Evolutionary conservation across 2,888 invertebrate genomes (phyloP).

Genomic region (Isoperla grammatica): DNA sequence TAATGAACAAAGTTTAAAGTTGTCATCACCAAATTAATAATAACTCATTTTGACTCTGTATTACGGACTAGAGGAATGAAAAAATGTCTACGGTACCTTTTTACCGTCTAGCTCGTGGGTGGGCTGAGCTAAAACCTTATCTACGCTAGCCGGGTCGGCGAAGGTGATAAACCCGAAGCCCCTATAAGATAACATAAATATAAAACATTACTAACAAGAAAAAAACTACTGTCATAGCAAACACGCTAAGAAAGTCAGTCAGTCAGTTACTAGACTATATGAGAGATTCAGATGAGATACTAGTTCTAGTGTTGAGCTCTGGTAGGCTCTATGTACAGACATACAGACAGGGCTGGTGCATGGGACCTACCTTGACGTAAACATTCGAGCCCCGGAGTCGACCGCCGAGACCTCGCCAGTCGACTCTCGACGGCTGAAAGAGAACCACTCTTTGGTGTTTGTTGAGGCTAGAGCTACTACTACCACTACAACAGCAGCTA

Average conservation of each 20-base stretch:
- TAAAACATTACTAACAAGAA: constrained; percentile 31
- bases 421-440: constrained; percentile 49
- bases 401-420: constrained; percentile 46
- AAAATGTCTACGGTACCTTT: constrained; percentile 64
- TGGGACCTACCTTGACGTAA: constrained; percentile 50
- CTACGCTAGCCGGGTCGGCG: constrained; percentile 96
- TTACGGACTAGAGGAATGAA: constrained; percentile 23
- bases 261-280: constrained; percentile 20
- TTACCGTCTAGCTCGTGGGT: constrained; percentile 99
- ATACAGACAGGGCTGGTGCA: background rate
- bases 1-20: background rate
- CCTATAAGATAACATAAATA: constrained; percentile 56
- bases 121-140: constrained; percentile 97
- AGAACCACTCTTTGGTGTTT: constrained; percentile 39
- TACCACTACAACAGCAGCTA: constrained; percentile 12
- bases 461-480: constrained; percentile 9
- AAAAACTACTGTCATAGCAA: constrained; percentile 28
- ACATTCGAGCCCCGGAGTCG: constrained; percentile 48
- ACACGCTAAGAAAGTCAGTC: constrained; percentile 22
- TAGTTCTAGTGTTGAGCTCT: background rate
- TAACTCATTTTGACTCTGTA: background rate
- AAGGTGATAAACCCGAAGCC: constrained; percentile 99
- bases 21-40: constrained; percentile 17
- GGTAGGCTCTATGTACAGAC: constrained; percentile 2
- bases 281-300: constrained; percentile 9